Conservation (phyloP, 2,888 invertebrate species). For the Syrista parreyssii region DNA sequence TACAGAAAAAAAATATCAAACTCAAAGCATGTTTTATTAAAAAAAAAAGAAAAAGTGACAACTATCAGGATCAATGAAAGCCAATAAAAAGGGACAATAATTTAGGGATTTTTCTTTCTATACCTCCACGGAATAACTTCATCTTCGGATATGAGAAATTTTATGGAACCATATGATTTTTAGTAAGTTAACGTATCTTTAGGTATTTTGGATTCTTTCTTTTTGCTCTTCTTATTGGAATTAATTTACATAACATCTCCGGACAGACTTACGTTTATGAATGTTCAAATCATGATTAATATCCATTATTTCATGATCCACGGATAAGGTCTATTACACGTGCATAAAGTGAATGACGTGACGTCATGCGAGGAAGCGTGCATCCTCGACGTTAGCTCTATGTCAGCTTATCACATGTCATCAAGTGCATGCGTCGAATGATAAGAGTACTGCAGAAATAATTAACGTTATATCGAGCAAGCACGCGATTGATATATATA, state of each 20-base stretch:
- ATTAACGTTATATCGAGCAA: conserved; percentile 28
- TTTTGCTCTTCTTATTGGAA: background rate
- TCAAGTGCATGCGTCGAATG: conserved; percentile 10
- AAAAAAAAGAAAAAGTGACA: background rate
- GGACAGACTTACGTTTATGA: background rate
- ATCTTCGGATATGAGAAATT: background rate
- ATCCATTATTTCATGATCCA: background rate
- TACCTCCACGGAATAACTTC: background rate
- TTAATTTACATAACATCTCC: background rate
- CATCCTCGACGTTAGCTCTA: conserved; percentile 29
- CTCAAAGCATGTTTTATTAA: too few relatives aligned
- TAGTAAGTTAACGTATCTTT: background rate
- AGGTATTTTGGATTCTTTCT: background rate
- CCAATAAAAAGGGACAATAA: background rate
- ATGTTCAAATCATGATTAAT: background rate
- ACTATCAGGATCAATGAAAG: background rate
- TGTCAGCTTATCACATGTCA: conserved; percentile 27
- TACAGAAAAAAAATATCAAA: background rate
- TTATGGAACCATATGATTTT: background rate
- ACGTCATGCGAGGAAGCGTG: conserved; percentile 37
- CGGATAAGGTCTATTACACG: background rate
- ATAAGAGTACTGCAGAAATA: conserved; percentile 29
- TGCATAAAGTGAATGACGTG: conserved; percentile 33
- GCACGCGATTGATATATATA: background rate
- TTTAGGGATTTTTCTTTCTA: background rate